These are phyloP conservation scores for rat (Rattus norvegicus) DNA, from an alignment of 2,113 vertebrate species.

Conservation along the genomic window GRCr8 NC_086022.1:132757501-132758000, in stretches of 20 bases:
- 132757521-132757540: neutral
- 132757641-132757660: neutral
- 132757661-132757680: neutral
- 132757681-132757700: neutral
- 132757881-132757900: neutral
- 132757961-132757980: neutral
- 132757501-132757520: neutral
- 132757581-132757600: neutral
- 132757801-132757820: neutral
- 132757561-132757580: neutral
- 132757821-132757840: neutral
- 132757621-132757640: neutral
- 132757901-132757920: neutral
- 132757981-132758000: neutral
- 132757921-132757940: neutral
- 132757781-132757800: neutral
- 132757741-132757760: neutral
- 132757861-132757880: neutral
- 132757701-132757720: neutral
- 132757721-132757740: neutral
- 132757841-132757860: neutral
- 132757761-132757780: neutral
- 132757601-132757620: too few species aligned
- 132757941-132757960: neutral
- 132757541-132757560: neutral